Evolutionary conservation across 2,113 vertebrate species (phyloP).

Genomic region (Hemiprocne comata): DNA sequence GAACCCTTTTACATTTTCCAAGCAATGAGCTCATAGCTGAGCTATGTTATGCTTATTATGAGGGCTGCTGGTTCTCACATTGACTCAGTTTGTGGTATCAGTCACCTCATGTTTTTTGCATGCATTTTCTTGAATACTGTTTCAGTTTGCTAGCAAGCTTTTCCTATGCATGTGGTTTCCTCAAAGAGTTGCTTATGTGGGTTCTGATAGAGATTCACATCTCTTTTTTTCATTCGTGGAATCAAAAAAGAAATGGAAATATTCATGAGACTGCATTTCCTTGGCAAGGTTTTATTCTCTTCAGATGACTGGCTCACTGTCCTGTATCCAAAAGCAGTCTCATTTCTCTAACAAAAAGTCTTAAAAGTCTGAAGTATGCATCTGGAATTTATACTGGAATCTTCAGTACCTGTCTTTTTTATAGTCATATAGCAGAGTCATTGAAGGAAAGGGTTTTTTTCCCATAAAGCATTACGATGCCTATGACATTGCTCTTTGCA

Average conservation of each 20-base stretch:
- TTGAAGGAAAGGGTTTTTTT: neutral
- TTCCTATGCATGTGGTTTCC: neutral
- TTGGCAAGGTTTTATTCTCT: neutral
- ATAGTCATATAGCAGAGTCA: neutral
- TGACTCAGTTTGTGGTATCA: neutral
- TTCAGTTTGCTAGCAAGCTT: neutral
- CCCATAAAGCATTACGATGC: neutral
- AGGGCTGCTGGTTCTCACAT: neutral
- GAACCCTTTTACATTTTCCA: neutral
- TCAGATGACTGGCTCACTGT: neutral
- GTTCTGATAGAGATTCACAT: neutral
- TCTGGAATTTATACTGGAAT: neutral
- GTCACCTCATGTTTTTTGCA: neutral
- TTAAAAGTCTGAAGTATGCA: neutral
- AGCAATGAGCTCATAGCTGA: neutral
- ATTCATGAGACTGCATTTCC: neutral
- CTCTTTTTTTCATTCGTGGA: neutral
- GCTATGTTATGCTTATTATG: neutral
- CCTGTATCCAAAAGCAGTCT: neutral
- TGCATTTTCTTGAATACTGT: accelerated
- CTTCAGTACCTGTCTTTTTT: neutral
- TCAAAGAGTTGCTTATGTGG: neutral
- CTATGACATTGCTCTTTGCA: neutral
- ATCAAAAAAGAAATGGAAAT: neutral
- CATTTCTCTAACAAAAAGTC: neutral